Base-by-base conservation (phyloP, 2,888 invertebrate genomes). In the Timandra comae region DNA sequence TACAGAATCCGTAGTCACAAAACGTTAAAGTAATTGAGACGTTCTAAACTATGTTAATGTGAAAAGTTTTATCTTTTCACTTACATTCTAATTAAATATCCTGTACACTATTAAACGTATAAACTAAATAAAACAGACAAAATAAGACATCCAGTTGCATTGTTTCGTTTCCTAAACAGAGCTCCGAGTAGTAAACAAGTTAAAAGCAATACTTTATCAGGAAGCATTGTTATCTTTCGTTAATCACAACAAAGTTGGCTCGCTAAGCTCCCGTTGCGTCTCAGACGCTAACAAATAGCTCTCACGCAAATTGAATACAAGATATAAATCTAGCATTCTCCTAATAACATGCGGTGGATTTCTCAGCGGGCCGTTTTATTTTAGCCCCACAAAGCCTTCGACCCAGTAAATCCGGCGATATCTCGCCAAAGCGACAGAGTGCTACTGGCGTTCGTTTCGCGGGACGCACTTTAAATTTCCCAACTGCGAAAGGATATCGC, bases 361-460 rank as follows among this genome's bases (percentile, higher is more conserved):
- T 77, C 79, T 79, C 78, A 46, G 69, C 69, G 79, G 79, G 75
- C 75, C 79, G 71, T 78, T 78, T 79, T 78, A 78, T 79, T 79
- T 72, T 64, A 63, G 68, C 59, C 58, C 58, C 76, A 79, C 80
- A 80, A 81, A 79, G 80, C 78, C 67, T 65, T 58, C 67, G 71
- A 65, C 68, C 75, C 79, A 76, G 72, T 81, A 81, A 81, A 81
- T 81, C 76, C 74, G 59, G 50, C 73, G 75, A 72, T 81, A 81
- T 80, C 80, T 70, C 67, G 70, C 59, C 55, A 63, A 74, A 72
- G 74, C 79, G 78, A 79, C 78, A 75, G 71, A 69, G 70, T 72
- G 73, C 69, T 72, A 72, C 56, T 53, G 65, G 64, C 63, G 65
- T 69, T 67, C 71, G 71, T 72, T 71, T 66, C 62, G 63, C 63